Conservation (phyloP, 2,113 vertebrate genomes). For the Sebastes schlegelii region DNA sequence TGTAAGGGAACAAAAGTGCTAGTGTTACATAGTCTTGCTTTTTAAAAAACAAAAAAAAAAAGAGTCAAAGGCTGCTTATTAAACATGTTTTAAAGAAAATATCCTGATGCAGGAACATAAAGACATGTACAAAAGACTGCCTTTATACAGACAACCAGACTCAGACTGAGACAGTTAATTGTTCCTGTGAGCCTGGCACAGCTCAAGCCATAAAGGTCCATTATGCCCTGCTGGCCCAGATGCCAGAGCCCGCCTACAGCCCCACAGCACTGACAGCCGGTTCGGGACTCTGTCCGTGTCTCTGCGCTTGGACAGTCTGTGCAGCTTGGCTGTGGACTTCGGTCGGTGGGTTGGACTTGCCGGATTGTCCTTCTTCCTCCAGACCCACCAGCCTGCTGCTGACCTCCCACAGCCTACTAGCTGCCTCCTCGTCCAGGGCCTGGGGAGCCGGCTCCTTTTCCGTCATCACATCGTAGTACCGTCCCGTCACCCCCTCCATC, state of each 20-base stretch:
- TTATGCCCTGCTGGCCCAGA: slow-evolving; percentile 18
- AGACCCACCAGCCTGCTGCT: slow-evolving; percentile 87
- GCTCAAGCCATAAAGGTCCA: slow-evolving; percentile 30
- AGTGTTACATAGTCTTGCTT: neutral
- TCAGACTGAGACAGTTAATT: slow-evolving; percentile 25
- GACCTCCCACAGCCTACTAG: slow-evolving; percentile 85
- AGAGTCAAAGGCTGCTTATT: neutral
- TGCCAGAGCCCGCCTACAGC: slow-evolving; percentile 27
- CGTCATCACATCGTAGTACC: slow-evolving; percentile 87
- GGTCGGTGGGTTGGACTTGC: slow-evolving; percentile 18
- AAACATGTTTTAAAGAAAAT: slow-evolving; percentile 15
- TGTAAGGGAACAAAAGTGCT: neutral
- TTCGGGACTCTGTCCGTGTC: slow-evolving; percentile 36
- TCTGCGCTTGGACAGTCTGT: slow-evolving; percentile 28
- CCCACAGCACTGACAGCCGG: slow-evolving; percentile 36
- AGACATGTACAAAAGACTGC: slow-evolving; percentile 9
- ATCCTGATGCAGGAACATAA: slow-evolving; percentile 59
- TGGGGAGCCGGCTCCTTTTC: slow-evolving; percentile 86
- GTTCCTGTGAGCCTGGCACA: slow-evolving; percentile 29
- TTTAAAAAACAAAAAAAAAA: neutral
- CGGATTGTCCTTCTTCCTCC: slow-evolving; percentile 52
- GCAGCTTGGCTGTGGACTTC: slow-evolving; percentile 38
- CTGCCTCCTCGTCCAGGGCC: slow-evolving; percentile 84
- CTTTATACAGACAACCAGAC: slow-evolving; percentile 15
- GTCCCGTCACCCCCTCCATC: slow-evolving; percentile 84